Conservation (phyloP, 2,888 invertebrate genomes). For the Heliothis peltigera region DNA sequence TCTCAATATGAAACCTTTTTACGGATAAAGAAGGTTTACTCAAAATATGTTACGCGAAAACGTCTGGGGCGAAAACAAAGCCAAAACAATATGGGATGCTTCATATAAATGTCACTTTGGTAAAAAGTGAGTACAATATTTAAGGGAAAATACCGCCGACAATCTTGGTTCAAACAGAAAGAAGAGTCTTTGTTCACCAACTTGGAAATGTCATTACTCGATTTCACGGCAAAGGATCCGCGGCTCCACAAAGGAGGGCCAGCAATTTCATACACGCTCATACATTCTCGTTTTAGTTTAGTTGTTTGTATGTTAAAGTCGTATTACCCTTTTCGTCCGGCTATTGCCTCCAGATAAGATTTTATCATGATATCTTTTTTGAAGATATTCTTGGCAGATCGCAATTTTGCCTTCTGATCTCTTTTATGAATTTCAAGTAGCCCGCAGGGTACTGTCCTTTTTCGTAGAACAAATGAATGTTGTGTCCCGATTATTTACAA, state of each 20-base stretch:
- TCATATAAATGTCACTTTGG: slow-evolving; percentile 65
- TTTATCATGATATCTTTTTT: slow-evolving; percentile 66
- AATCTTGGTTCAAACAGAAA: slow-evolving; percentile 75
- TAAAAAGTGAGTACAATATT: slow-evolving; percentile 69
- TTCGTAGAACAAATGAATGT: slow-evolving; percentile 50
- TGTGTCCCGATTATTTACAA: slow-evolving; percentile 17
- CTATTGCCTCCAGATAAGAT: slow-evolving; percentile 70
- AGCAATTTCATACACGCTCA: slow-evolving; percentile 77
- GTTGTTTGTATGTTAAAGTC: slow-evolving; percentile 78
- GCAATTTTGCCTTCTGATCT: slow-evolving; percentile 70
- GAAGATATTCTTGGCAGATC: slow-evolving; percentile 66
- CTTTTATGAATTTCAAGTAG: slow-evolving; percentile 76
- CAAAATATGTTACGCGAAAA: slow-evolving; percentile 44
- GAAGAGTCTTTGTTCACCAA: slow-evolving; percentile 79
- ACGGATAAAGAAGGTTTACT: slow-evolving; percentile 32
- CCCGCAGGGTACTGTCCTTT: slow-evolving; percentile 46
- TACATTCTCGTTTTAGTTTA: slow-evolving; percentile 75
- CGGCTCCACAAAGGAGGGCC: slow-evolving; percentile 71
- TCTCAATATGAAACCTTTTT: slow-evolving; percentile 42
- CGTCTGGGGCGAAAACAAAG: slow-evolving; percentile 32
- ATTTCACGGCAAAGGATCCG: slow-evolving; percentile 79
- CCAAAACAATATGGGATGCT: slow-evolving; percentile 59
- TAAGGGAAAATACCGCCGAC: slow-evolving; percentile 72
- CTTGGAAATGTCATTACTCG: slow-evolving; percentile 85
- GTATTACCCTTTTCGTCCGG: slow-evolving; percentile 74